Evolutionary conservation across 2,888 invertebrate genomes (phyloP).

Genomic region (Pasiphila rectangulata): DNA sequence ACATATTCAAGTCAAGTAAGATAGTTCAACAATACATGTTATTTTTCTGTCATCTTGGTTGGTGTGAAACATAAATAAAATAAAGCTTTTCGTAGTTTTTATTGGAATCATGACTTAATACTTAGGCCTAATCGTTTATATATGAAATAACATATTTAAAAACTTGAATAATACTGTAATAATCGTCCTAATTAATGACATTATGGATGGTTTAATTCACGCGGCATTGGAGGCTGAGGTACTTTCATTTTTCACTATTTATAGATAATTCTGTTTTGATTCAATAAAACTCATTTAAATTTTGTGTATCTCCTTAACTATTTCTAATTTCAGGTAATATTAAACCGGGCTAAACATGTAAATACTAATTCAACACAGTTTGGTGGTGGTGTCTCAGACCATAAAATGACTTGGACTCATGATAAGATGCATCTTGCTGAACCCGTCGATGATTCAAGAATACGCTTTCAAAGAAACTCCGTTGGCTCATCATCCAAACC

Average conservation of each 20-base stretch:
- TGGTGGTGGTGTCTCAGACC: constrained; percentile 73
- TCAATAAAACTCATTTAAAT: constrained; percentile 17
- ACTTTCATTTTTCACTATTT: constrained; percentile 58
- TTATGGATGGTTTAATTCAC: constrained; percentile 81
- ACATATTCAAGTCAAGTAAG: constrained; percentile 1
- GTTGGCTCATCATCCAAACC: constrained; percentile 58
- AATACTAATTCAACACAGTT: constrained; percentile 70
- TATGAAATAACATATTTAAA: constrained; percentile 70
- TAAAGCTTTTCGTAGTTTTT: constrained; percentile 74
- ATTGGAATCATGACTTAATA: constrained; percentile 79
- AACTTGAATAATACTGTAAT: constrained; percentile 66
- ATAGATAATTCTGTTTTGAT: constrained; percentile 38
- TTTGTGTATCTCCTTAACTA: constrained; percentile 2
- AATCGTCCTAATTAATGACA: constrained; percentile 76
- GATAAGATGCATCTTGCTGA: constrained; percentile 76
- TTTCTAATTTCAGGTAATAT: constrained; percentile 65
- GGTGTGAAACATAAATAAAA: constrained; percentile 78
- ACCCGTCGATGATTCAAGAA: constrained; percentile 73
- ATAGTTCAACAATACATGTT: constrained; percentile 76
- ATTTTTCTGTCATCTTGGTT: constrained; percentile 73
- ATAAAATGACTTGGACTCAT: constrained; percentile 80
- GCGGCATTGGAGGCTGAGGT: constrained; percentile 81
- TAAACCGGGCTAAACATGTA: constrained; percentile 77
- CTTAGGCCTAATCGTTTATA: constrained; percentile 65
- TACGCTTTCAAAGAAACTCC: constrained; percentile 72